Percentiles rank a stretch among this genome's conserved stretches.
phyloP scores from a whole-genome alignment of 2,113 vertebrate genomes.

The Chlorodrepanis virens region DNA sequence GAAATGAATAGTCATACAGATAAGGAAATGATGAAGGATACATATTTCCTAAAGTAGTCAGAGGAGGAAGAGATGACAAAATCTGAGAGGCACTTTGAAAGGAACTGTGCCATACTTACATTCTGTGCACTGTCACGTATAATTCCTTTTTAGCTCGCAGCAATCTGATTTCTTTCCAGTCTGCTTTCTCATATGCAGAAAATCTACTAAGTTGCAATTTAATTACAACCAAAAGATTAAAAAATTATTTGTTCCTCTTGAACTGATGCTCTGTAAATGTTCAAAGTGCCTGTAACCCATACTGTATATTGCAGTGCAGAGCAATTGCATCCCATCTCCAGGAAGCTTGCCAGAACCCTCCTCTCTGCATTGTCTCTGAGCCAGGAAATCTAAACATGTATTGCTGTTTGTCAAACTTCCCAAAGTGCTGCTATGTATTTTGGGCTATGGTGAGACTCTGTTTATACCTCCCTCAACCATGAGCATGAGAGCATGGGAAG shows the following conservation, averaged over 20 bases:
- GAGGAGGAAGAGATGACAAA: not conserved
- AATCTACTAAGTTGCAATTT: not conserved
- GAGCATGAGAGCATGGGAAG: not conserved
- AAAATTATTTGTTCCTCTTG: constrained; percentile 29
- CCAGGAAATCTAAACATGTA: constrained; percentile 68
- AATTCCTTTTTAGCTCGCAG: not conserved
- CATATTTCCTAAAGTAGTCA: not conserved
- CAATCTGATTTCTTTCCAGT: not conserved
- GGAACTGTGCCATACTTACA: not conserved
- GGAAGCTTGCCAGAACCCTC: constrained; percentile 53
- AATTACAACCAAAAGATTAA: constrained; percentile 30
- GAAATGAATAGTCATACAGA: not conserved
- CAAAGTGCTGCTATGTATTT: constrained; percentile 63
- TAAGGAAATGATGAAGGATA: not conserved
- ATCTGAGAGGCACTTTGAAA: not conserved
- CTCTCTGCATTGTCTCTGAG: constrained; percentile 59
- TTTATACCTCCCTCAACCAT: not conserved
- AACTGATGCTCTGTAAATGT: constrained; percentile 20
- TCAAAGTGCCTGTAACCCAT: constrained; percentile 38
- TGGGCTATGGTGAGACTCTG: constrained; percentile 27
- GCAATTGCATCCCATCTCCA: constrained; percentile 41
- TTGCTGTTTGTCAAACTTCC: constrained; percentile 68
- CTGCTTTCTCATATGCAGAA: not conserved
- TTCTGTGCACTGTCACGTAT: not conserved
- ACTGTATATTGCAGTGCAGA: not conserved